Evolutionary conservation across 2,888 invertebrate genomes (phyloP), one percentile per base, ranked within the genome.

Genomic region (Caenorhabditis afra): DNA sequence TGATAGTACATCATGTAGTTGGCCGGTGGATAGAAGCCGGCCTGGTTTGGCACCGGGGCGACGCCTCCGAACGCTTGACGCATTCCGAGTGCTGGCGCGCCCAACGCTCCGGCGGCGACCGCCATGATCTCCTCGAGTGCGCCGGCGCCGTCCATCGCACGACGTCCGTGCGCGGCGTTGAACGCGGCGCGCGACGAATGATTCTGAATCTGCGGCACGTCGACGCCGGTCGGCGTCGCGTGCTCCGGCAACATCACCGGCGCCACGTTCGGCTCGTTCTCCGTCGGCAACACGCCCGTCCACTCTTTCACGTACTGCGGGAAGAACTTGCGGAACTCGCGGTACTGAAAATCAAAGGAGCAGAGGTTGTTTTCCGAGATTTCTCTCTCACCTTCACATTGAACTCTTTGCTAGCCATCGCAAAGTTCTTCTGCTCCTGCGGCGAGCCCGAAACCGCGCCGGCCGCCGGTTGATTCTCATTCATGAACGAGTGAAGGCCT

Each of bases 381-480:
- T n/a, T n/a, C n/a, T n/a, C n/a, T n/a, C 81, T 52, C n/a, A 86
- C 86, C 61, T 65, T 94, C 61, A 99, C 92, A 92, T 99, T 99
- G 91, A 94, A 96, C 90, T 95, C 94, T 87, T 81, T 81, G 81
- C 97, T 97, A 75, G 91, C 90, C 41, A 87, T 85, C 88, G 92
- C 92, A 14, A 92, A 84, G 78, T 91, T 90, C 79, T 90, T 86
- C 88, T 92, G 92, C 90, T 79, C 83, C 20, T 71, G 65, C 23
- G 85, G 80, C 11, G 77, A 50, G 50, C 85, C 94, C 82, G 96
- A 18, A n/a, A 79, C 44, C 11, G 65, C 96, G 14, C 99, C 98
- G 85, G 97, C 92, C 0, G 98, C 98, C 1, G 96, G 96, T 86
- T 95, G 95, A 88, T 94, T 95, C 91, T 99, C 98, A 86, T 97